A percentile compares a stretch with the other conserved stretches of the same genome.
phyloP scores from a whole-genome alignment of 2,797 vertebrate genomes.

The Sebastes iracundus region DNA sequence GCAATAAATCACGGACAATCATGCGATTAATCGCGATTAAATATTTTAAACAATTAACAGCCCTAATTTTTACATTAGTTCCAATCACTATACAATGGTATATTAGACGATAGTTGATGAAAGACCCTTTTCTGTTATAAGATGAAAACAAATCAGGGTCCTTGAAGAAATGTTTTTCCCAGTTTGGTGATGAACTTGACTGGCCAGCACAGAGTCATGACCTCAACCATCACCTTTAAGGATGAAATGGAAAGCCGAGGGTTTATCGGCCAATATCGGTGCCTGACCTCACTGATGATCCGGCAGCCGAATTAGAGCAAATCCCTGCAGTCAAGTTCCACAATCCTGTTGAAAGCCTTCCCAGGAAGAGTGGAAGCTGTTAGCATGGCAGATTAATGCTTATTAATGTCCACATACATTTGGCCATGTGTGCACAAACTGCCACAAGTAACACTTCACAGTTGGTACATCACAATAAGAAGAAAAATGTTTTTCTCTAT shows the following conservation, averaged over 20 bases:
- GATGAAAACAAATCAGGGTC: no score
- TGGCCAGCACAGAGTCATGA: no score
- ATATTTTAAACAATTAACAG: no score
- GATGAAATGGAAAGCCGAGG: neutral
- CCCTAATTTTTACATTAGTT: neutral
- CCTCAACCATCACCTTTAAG: neutral
- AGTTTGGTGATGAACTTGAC: neutral
- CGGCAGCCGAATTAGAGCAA: neutral
- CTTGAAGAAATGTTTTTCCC: neutral
- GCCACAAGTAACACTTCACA: neutral
- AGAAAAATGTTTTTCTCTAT: neutral
- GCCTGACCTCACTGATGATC: neutral
- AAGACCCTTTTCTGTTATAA: neutral
- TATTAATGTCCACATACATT: conserved; percentile 3
- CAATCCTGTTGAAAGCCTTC: neutral
- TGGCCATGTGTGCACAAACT: neutral
- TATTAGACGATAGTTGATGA: neutral
- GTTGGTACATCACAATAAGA: neutral
- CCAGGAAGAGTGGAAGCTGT: neutral
- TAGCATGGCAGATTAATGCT: neutral
- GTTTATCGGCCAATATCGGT: neutral
- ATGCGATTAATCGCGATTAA: no score
- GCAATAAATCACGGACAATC: no score
- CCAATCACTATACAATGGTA: neutral
- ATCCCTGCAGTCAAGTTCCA: neutral